A percentile compares a stretch with the other conserved stretches of the same genome.
phyloP scores from a whole-genome alignment of 2,888 invertebrate genomes.

The Drosophila ezoana region DNA sequence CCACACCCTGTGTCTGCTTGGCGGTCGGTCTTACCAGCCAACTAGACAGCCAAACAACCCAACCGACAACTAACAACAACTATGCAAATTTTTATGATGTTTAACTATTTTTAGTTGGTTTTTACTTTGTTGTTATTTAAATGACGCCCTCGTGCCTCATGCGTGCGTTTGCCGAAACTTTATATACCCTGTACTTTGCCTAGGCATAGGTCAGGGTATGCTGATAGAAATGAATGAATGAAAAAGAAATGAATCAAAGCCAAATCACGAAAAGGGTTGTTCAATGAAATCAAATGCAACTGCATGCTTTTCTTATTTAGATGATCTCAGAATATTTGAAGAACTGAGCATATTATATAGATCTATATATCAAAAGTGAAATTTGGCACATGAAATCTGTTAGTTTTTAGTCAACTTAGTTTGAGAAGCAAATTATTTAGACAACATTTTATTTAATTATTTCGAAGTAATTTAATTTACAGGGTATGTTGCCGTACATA shows the following conservation, averaged over 20 bases:
- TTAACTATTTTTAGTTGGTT: slow-evolving; percentile 78
- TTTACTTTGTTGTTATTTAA: slow-evolving; percentile 77
- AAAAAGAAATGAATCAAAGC: no score
- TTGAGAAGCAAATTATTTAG: not conserved
- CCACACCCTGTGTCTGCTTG: slow-evolving; percentile 52
- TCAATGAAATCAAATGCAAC: no score
- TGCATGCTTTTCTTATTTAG: no score
- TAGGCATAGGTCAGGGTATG: not conserved
- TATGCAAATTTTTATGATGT: slow-evolving; percentile 79
- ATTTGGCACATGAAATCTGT: no score
- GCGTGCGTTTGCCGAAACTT: slow-evolving; percentile 33
- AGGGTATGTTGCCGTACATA: slow-evolving; percentile 29
- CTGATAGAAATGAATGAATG: no score
- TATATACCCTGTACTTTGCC: slow-evolving; percentile 23
- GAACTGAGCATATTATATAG: no score
- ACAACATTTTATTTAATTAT: not conserved
- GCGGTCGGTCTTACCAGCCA: slow-evolving; percentile 19
- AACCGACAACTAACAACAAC: slow-evolving; percentile 75
- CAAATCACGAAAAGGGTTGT: no score
- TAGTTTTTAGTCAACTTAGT: no score
- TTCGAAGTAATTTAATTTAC: not conserved
- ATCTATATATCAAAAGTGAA: no score
- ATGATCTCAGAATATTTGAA: no score
- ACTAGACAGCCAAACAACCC: slow-evolving; percentile 48
- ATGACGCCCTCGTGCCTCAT: slow-evolving; percentile 65